Evolutionary conservation across 2,113 vertebrate genomes (phyloP), one percentile per base, ranked within the genome.

Genomic region (Chaenocephalus aceratus): DNA sequence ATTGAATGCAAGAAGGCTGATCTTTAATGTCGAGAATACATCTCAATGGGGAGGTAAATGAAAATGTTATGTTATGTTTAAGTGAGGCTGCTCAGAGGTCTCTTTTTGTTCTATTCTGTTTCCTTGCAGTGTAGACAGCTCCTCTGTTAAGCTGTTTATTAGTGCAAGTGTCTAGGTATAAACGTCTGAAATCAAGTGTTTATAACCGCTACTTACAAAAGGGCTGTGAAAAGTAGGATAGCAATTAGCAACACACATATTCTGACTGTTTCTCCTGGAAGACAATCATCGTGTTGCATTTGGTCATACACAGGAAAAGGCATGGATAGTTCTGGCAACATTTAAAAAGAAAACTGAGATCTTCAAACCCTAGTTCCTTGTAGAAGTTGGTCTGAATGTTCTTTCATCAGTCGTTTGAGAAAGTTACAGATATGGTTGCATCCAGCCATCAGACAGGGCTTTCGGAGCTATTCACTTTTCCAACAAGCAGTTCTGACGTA

Each of bases 41-140:
- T 62, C 49, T 83, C 81, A 63, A 0, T 30, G 23, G 65, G 41
- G 41, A 65, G 67, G 34, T 61, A 78, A 87, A 85, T 73, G 49
- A 18, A 3, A 12, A 41, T 21, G 21, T 21, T 21, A 21, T 21
- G 21, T 51, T 8, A 53, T 14, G 3, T 62, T 67, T 12, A 15
- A 58, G 3, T 36, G 41, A 48, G 8, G 11, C 45, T 78, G 12
- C n/a, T 66, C 66, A n/a, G 45, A 53, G 34, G 56, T 57, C 70
- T 56, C 2, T 69, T 36, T 48, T 63, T 16, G 41, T 59, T 68
- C 10, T 73, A 6, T 49, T 2, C 0, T 13, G 12, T 34, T 6
- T 26, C 64, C 51, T 70, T 54, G 5, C 52, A 26, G 21, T 48
- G 11, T 23, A 11, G 51, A 15, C 26, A 53, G 16, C 44, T 68